Percentiles rank a stretch among this genome's conserved stretches.
phyloP scores from a whole-genome alignment of 2,888 invertebrate species.

The Phyto melanocephala region DNA sequence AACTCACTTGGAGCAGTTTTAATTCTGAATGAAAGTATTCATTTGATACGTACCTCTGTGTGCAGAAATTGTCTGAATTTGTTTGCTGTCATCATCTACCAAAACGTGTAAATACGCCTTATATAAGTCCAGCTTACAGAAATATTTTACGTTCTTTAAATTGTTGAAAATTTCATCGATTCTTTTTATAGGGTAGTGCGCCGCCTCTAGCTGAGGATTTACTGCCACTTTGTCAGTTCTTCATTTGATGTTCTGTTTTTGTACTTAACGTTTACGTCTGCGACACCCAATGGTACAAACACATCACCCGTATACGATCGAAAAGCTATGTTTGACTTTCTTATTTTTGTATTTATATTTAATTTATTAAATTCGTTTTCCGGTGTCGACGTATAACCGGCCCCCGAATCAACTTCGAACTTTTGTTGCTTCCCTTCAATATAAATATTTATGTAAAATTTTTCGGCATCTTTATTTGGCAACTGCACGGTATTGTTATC shows the following conservation, averaged over 20 bases:
- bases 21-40: neutral
- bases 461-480: neutral
- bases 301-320: conserved; percentile 33
- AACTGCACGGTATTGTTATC: neutral
- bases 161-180: too few relatives aligned
- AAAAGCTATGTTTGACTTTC: conserved; percentile 32
- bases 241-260: neutral
- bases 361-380: conserved; percentile 27
- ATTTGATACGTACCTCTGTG: neutral
- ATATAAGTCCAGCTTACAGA: neutral
- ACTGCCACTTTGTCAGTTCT: neutral
- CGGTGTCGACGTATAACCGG: conserved; percentile 12
- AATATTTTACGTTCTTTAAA: neutral
- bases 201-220: neutral
- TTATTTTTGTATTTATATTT: neutral
- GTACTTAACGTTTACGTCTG: conserved; percentile 24
- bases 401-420: conserved; percentile 41
- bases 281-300: conserved; percentile 42
- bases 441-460: conserved; percentile 18
- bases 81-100: neutral
- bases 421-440: conserved; percentile 1
- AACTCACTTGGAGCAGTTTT: conserved; percentile 23
- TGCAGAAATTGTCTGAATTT: conserved; percentile 4
- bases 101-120: conserved; percentile 6
- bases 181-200: neutral